Base-by-base conservation (phyloP, 2,113 vertebrate genomes). In the Tragelaphus strepsiceros region DNA sequence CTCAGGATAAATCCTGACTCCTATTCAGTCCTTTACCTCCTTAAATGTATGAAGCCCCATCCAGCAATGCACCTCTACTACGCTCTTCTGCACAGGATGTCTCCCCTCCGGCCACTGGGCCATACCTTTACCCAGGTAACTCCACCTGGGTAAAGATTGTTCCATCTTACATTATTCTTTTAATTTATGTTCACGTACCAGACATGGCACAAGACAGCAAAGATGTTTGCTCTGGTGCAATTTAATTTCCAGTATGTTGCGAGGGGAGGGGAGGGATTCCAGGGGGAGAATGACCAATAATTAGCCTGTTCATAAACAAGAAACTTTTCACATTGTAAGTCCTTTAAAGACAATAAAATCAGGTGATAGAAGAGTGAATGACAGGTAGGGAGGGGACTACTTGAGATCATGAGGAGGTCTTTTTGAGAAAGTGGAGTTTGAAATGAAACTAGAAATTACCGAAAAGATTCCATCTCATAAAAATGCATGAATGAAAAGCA, bases 51-150 rank as follows among this genome's bases (percentile, higher is more conserved):
- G n/a, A 67, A 46, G 19, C 11, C 22, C 61, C 11, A 6, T 30
- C 24, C 30, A 62, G 5, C 49, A 71, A 9, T 26, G 2, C 11
- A 4, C 3, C n/a, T 64, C 8, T 22, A 1, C 16, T 17, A 1
- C 24, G 62, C 9, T 61, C 32, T 49, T 35, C 51, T 78, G 15
- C 2, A 1, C 0, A 1, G 2, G 26, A 28, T 80, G 51, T n/a
- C 43, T 87, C 26, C 17, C 53, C 12, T 30, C 0, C 0, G 30
- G 51, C 26, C 16, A 0, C 39, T 46, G 49, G 10, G 30, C 9
- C 61, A 14, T 2, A 15, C 2, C 6, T 84, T 56, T 11, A 84
- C 11, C 39, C 26, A 11, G 61, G 49, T 19, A 85, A 13, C 39
- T 82, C 10, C 28, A 2, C 7, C 6, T 7, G 28, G 61, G 61